phyloP scores from a whole-genome alignment of 2,888 invertebrate species.

The Pecten maximus region DNA sequence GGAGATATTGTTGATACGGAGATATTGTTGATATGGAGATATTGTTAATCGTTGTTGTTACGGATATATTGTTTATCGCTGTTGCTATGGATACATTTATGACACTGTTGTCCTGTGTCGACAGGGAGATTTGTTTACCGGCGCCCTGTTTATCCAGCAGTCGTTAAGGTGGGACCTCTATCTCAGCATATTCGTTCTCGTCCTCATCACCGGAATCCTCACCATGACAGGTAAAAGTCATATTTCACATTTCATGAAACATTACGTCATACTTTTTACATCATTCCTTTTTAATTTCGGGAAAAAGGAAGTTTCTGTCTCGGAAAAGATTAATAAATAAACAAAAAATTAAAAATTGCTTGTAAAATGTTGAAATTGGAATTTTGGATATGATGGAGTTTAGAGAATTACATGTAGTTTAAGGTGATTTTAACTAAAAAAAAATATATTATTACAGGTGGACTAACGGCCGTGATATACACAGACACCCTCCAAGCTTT shows the following conservation, averaged over 20 bases:
- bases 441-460: conserved; percentile 64
- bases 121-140: conserved; percentile 84
- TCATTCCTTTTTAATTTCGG: background rate
- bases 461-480: conserved; percentile 79
- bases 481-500: conserved; percentile 83
- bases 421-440: no score
- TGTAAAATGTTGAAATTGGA: no score
- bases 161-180: conserved; percentile 83
- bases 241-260: no score
- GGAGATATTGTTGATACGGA: no score
- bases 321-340: no score
- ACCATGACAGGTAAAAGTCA: conserved; percentile 82
- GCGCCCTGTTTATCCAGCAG: conserved; percentile 84
- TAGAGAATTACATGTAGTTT: no score
- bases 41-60: background rate
- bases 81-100: background rate
- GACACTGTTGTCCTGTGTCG: background rate
- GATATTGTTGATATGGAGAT: background rate
- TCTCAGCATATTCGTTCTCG: conserved; percentile 82
- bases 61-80: background rate
- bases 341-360: no score
- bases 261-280: no score
- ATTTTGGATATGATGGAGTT: no score
- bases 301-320: no score
- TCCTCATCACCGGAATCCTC: conserved; percentile 83